Conservation (phyloP, 2,888 invertebrate species). For the Mylabris sibirica region DNA sequence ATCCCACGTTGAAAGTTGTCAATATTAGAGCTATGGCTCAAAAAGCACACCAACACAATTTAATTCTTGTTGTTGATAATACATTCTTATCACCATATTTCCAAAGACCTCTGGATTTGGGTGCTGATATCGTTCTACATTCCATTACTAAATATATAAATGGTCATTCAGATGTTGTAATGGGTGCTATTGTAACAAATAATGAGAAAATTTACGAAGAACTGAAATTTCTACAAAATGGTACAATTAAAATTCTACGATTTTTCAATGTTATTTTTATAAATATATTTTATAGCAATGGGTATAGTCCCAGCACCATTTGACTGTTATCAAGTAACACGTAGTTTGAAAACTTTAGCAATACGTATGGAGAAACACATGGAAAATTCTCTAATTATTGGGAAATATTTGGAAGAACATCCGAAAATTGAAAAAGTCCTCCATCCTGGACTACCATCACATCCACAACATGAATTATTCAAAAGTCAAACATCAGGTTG, state of each 20-base stretch:
- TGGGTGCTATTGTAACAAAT: conserved; percentile 88
- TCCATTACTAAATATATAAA: conserved; percentile 98
- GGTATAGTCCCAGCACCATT: conserved; percentile 96
- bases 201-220: conserved; percentile 74
- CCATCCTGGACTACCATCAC: conserved; percentile 85
- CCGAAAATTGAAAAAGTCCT: conserved; percentile 80
- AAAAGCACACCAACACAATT: conserved; percentile 67
- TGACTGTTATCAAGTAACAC: conserved; percentile 92
- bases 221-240: conserved; percentile 87
- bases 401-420: conserved; percentile 82
- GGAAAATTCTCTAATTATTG: conserved; percentile 78
- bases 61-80: conserved; percentile 88
- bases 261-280: not conserved
- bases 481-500: conserved; percentile 84
- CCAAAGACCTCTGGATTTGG: conserved; percentile 88
- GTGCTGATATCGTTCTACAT: conserved; percentile 90
- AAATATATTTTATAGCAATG: conserved; percentile 66
- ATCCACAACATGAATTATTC: conserved; percentile 84
- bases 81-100: conserved; percentile 92
- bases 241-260: conserved; percentile 61
- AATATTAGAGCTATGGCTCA: conserved; percentile 80
- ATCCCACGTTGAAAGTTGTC: conserved; percentile 88
- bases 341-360: conserved; percentile 92
- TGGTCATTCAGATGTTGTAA: conserved; percentile 96
- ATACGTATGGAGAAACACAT: conserved; percentile 91